phyloP scores from a whole-genome alignment of 2,113 vertebrate genomes.

The Manacus vitellinus region DNA sequence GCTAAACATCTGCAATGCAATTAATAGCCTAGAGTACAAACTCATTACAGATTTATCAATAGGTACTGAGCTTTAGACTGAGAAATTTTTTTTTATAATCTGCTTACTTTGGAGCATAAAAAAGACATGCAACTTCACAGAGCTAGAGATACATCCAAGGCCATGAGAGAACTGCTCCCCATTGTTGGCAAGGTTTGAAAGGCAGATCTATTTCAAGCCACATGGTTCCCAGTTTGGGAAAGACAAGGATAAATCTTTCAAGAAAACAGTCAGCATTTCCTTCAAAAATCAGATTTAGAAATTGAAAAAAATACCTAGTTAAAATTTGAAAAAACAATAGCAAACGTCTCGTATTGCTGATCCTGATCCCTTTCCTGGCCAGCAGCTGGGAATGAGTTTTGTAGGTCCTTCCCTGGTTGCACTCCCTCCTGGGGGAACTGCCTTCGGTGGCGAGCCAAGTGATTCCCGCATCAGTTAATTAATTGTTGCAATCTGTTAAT shows the following conservation, averaged over 20 bases:
- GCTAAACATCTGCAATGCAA: conserved; percentile 38
- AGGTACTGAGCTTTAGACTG: background rate
- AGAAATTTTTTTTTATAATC: background rate
- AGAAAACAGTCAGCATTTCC: background rate
- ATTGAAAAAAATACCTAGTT: background rate
- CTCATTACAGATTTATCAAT: conserved; percentile 41
- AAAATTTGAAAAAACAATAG: background rate
- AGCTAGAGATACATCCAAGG: background rate
- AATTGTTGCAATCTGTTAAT: conserved; percentile 36
- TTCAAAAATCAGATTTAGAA: background rate
- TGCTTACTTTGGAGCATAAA: background rate
- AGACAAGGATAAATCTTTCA: background rate
- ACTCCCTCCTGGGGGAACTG: background rate
- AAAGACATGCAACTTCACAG: background rate
- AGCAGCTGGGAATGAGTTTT: background rate
- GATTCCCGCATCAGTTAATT: background rate
- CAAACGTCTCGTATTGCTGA: background rate
- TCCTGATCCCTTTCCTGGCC: background rate
- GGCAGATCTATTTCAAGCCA: background rate
- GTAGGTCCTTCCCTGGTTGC: background rate
- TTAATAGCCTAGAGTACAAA: conserved; percentile 1
- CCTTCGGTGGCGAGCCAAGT: background rate
- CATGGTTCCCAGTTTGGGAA: background rate
- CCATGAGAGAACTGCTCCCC: background rate
- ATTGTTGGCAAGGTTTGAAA: background rate